Evolutionary conservation across 1,140 invertebrate genomes (phyloP), one percentile per base, ranked within the genome.

Genomic region (Alviniconcha marisindica): DNA sequence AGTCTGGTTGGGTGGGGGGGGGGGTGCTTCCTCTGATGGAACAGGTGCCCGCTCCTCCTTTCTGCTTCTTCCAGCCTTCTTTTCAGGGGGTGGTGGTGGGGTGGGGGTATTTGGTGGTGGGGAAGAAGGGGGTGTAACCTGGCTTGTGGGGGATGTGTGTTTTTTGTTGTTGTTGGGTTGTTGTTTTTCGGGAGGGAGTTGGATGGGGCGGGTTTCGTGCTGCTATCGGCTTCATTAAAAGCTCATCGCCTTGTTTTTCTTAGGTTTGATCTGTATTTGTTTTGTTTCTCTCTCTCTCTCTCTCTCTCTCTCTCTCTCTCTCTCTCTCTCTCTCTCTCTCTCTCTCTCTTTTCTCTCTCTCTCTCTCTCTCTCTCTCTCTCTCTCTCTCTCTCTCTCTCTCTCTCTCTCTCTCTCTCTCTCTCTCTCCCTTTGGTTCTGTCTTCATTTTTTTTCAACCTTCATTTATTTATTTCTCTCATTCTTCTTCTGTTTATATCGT

Each of bases 341-440:
- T 56, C 54, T 21, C 18, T 12, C 7, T 71, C 31, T 33, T 40
- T n/a, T n/a, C 36, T 10, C 18, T 74, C 36, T 74, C 15, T 74
- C 31, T 74, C 24, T 76, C n/a, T 76, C 40, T 1, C 33, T n/a
- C 40, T 38, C 24, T 14, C 33, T 73, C 40, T 51, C 44, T 44
- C 76, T 77, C 44, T 44, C 76, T 77, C n/a, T 77, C 44, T 77
- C 4, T 77, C 44, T 51, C 1, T 77, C 44, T 77, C 15, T 77
- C 31, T 54, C 31, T 38, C 15, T 33, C n/a, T 28, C 36, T 78
- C 36, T 42, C 5, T 28, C 10, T 40, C 31, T 51, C 24, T 40
- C 40, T 76, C 38, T 10, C 28, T 54, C 44, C 31, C n/a, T 36
- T 48, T 28, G n/a, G n/a, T n/a, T n/a, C n/a, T n/a, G n/a, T n/a